Conservation (phyloP, 2,113 vertebrate genomes). For the Callithrix jacchus region DNA sequence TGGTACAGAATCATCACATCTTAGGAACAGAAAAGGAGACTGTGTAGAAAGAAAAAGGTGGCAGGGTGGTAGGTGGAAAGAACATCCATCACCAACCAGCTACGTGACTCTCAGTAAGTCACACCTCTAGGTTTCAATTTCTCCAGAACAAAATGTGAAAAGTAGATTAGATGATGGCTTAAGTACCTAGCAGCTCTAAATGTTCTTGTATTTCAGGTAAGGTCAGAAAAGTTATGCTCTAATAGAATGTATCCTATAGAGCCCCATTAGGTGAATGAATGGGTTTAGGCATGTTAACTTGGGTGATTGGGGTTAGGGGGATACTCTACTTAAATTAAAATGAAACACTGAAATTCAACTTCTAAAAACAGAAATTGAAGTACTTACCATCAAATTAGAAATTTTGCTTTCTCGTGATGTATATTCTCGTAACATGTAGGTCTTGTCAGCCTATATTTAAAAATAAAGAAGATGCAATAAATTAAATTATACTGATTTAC, state of each 20-base stretch:
- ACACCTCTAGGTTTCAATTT: neutral
- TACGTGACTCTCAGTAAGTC: no score
- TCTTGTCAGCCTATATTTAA: conserved; percentile 88
- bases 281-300: neutral
- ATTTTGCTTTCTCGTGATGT: conserved; percentile 95
- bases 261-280: neutral
- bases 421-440: conserved; percentile 95
- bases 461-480: conserved; percentile 31
- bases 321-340: neutral
- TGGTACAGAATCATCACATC: neutral
- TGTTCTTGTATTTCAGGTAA: neutral
- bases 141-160: neutral
- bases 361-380: conserved; percentile 41
- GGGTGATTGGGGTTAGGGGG: neutral
- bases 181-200: neutral
- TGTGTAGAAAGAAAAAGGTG: neutral
- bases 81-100: neutral
- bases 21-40: neutral
- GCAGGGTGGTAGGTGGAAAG: neutral
- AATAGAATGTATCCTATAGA: neutral
- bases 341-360: conserved; percentile 24
- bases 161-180: neutral
- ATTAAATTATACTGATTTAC: neutral
- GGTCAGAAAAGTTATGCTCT: neutral
- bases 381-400: conserved; percentile 90